Evolutionary conservation across 2,888 invertebrate species (phyloP), one percentile per base, ranked within the genome.

Genomic region (Oxyteleia sp.): DNA sequence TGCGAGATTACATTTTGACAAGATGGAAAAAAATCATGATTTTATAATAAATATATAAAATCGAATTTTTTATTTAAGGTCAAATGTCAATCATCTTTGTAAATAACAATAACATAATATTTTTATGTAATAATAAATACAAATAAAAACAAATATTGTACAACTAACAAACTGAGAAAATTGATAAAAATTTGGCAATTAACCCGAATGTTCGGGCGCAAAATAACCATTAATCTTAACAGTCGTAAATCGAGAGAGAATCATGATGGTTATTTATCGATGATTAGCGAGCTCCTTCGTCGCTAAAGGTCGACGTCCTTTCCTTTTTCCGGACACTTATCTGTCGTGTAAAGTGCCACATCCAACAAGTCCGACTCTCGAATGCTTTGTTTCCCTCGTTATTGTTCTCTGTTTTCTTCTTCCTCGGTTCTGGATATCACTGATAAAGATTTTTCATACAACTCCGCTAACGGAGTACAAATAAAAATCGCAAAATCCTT

Each of bases 261-360:
- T 35, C 4, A 43, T 23, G 23, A 38, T 59, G 71, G 59, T 71
- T 55, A 71, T 71, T 71, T 71, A 71, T 71, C 45, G 45, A 57
- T 59, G 47, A 71, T 61, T 61, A 71, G 51, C 15, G 59, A 59
- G 49, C 71, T 51, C 49, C 49, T 59, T 71, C 20, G 47, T 59
- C 71, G 49, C 49, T 51, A 59, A 59, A 57, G 71, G 41, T 72
- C 53, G 51, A 29, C 51, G 32, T 51, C 61, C 53, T 61, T 72
- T 61, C 61, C 72, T 61, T 61, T 53, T 61, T 61, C 72, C 59
- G 59, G 49, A 23, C 49, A 59, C 32, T 71, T 59, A 71, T 59
- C 71, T 59, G 71, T 49, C 71, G 38, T 38, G 49, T 41, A 69
- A 57, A 45, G 69, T 69, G 47, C 47, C 45, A 69, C 57, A 57